phyloP scores from a whole-genome alignment of 2,113 vertebrate genomes.

The Ovis aries region DNA sequence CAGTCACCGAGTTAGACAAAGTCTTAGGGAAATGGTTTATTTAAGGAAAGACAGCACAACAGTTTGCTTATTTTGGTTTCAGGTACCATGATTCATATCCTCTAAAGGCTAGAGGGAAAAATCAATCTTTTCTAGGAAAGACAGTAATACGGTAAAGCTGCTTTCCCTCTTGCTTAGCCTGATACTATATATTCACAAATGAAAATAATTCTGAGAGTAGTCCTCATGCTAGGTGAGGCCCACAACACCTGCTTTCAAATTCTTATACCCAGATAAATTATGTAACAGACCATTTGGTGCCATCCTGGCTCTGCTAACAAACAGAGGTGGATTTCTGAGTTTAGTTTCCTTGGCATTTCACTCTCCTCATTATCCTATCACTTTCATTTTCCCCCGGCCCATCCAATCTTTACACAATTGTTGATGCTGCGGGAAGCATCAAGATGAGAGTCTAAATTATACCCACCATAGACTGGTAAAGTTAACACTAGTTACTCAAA shows the following conservation, averaged over 20 bases:
- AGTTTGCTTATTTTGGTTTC: not conserved
- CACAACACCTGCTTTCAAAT: slow-evolving; percentile 37
- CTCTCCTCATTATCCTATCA: not conserved
- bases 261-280: slow-evolving; percentile 24
- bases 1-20: not conserved
- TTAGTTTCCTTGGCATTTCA: not conserved
- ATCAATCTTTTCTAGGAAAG: slow-evolving; percentile 41
- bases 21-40: not conserved
- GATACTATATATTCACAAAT: not conserved
- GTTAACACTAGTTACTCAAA: not conserved
- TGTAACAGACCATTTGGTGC: not conserved
- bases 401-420: not conserved
- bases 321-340: not conserved
- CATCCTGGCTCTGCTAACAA: not conserved
- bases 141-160: slow-evolving; percentile 20
- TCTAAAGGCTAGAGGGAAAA: not conserved
- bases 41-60: not conserved
- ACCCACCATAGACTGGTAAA: not conserved
- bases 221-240: slow-evolving; percentile 1
- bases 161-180: slow-evolving; percentile 13
- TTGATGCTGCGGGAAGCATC: not conserved
- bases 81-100: slow-evolving; percentile 9
- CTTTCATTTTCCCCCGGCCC: not conserved
- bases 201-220: slow-evolving; percentile 26
- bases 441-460: not conserved